Evolutionary conservation across 2,888 invertebrate genomes (phyloP).

Genomic region (Oasisia sp.): DNA sequence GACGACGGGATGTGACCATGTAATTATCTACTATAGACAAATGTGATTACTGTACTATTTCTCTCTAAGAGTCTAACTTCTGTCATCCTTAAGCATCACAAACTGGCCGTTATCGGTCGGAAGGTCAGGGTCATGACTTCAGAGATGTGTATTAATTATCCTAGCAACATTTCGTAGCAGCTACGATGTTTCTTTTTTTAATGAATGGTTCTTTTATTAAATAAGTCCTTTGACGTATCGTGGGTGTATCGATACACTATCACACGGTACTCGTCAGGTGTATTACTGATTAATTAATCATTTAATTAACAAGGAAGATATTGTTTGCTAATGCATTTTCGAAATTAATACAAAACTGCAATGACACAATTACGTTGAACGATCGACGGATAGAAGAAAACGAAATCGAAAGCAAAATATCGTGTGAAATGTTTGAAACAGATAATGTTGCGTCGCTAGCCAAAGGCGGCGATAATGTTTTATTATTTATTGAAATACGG

Average conservation of each 20-base stretch:
- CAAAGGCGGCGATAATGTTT: not conserved
- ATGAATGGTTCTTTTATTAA: not conserved
- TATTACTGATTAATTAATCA: not conserved
- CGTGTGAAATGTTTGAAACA: not conserved
- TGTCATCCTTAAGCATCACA: not conserved
- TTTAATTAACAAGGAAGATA: not conserved
- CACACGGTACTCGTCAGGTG: not conserved
- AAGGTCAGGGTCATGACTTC: not conserved
- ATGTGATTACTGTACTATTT: not conserved
- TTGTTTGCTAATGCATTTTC: not conserved
- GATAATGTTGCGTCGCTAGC: not conserved
- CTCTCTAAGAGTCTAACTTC: not conserved
- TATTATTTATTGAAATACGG: constrained; percentile 10
- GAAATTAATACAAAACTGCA: not conserved
- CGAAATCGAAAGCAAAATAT: not conserved
- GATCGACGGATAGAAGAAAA: not conserved
- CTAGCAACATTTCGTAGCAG: not conserved
- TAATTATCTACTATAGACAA: too few species aligned
- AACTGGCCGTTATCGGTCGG: not conserved
- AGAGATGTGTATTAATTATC: not conserved
- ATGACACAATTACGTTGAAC: not conserved
- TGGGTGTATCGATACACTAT: not conserved
- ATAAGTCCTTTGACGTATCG: not conserved
- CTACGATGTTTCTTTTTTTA: not conserved
- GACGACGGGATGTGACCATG: not conserved